Evolutionary conservation across 2,888 invertebrate genomes (phyloP), one percentile per base, ranked within the genome.

Genomic region (Drosophila crucigera): DNA sequence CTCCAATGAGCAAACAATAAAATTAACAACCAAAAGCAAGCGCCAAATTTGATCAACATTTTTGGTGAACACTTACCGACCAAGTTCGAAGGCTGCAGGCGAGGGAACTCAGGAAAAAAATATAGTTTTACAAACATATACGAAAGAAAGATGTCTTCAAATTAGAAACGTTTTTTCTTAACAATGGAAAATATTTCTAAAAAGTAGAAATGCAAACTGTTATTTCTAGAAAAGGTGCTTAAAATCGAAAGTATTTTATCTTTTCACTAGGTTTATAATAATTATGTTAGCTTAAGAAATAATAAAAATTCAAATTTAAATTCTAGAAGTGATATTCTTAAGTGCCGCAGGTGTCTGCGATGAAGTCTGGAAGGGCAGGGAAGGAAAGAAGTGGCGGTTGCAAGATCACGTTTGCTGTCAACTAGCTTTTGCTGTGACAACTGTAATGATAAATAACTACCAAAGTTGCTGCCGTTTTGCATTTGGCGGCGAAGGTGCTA

Each of bases 381-480:
- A 25, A 33, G 49, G 41, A 55, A 55, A 22, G 56, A 31, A 30
- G 37, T 31, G 47, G 52, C 58, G 16, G 16, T 47, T 59, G 63
- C 62, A 63, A 47, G 56, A 50, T 59, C 71, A 72, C 60, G 70
- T 59, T 66, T 73, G 67, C 73, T 76, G 35, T 55, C 52, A 41
- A 73, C 77, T 35, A 61, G 61, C 7, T 68, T 78, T 69, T 60
- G 63, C 76, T 76, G 83, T 89, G 89, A 78, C 85, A 83, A 68
- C 63, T 52, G 47, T 60, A 83, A 71, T 72, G 76, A 75, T 60
- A 71, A 83, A 73, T 74, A 76, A 88, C 80, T 76, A 78, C 75
- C 69, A 58, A 69, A 68, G 76, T 71, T 88, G 90, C 78, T 60
- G 69, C 88, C 63, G 86, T 65, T 69, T 68, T 30, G 60, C 61